Conservation (phyloP, 2,797 vertebrate genomes). For the Chiloscyllium punctatum region DNA sequence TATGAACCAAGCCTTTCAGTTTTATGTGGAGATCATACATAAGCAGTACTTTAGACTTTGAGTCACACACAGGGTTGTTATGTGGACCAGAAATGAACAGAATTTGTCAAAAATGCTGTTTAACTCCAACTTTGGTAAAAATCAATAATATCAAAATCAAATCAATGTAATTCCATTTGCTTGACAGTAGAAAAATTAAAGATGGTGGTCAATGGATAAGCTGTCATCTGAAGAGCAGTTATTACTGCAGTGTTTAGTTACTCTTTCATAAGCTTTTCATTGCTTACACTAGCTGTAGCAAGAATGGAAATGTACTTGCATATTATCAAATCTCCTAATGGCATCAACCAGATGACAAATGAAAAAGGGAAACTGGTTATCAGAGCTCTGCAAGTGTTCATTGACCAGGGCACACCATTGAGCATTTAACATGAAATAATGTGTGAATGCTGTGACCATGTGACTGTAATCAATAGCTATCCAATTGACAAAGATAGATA, state of each 20-base stretch:
- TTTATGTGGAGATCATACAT: background rate
- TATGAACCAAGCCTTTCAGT: background rate
- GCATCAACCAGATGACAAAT: background rate
- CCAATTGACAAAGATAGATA: background rate
- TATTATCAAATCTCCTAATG: background rate
- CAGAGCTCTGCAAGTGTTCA: background rate
- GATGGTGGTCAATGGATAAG: background rate
- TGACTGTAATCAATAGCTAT: background rate
- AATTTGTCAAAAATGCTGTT: background rate
- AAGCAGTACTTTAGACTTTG: background rate
- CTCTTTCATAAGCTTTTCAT: background rate
- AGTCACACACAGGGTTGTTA: background rate
- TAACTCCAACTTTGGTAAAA: background rate
- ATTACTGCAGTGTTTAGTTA: background rate
- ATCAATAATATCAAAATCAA: background rate
- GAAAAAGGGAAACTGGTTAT: background rate
- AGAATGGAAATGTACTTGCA: background rate
- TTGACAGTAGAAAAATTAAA: background rate
- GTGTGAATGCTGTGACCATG: background rate
- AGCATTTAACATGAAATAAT: background rate
- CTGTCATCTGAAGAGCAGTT: background rate
- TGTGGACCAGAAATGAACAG: background rate
- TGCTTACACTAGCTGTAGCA: background rate
- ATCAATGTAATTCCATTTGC: background rate
- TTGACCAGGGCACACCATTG: background rate